Base-by-base conservation (phyloP, 1,140 invertebrate genomes). In the Polyergus mexicanus region DNA sequence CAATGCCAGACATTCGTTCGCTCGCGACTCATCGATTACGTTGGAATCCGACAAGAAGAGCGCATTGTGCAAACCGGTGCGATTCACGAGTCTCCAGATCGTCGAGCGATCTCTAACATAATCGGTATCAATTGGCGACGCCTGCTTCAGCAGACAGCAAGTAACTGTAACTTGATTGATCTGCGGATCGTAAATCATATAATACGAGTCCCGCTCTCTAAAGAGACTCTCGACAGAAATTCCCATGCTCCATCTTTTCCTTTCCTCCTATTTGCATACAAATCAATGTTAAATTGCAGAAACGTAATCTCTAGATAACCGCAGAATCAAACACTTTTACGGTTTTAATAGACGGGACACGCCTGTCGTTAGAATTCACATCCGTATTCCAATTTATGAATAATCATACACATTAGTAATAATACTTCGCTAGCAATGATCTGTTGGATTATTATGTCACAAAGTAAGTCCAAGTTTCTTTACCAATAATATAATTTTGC, bases 101-200 rank as follows among this genome's bases (percentile, higher is more conserved):
- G 85, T 83, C 87, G 86, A 83, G 77, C 88, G 91, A 92, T 91
- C 88, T 87, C 90, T 89, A 88, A 58, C 78, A 91, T 92, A 93
- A 93, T 93, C 92, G 88, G 88, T 93, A 93, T 93, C 92, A 90
- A 93, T 93, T 91, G 91, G 90, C 90, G 92, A 92, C 89, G 90
- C 91, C 91, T 91, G 90, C 90, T 87, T 91, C 88, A 58, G 80
- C 88, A 38, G 72, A 81, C 74, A 84, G 25, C 83, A 69, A 62
- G 56, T 94, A 93, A 93, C 93, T 93, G 92, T 94, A 93, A 93
- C 92, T 91, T 91, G 91, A 93, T 93, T 90, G 91, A 92, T 93
- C 11, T 84, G 90, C 90, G 78, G 87, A 91, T 90, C 90, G 88
- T 91, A 91, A 89, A 93, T 94, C 92, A 91, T 90, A 86, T n/a